A percentile compares a stretch with the other conserved stretches of the same genome.
Conservation (phyloP, 2,797 vertebrate species). For the Thalassophryne amazonica region DNA sequence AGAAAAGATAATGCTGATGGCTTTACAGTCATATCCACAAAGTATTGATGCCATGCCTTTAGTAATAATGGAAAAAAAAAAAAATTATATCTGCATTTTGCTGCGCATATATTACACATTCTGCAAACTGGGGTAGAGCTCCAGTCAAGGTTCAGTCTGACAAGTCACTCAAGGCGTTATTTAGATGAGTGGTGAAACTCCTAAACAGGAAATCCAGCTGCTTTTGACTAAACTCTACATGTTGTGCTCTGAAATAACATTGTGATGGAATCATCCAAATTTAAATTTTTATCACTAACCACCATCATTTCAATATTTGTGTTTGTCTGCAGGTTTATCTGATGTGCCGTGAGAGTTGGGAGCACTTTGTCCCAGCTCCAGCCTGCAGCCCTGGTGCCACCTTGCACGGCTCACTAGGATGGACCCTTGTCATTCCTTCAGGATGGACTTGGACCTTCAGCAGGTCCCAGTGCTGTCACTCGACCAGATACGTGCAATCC, state of each 20-base stretch:
- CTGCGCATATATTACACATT: too few species aligned
- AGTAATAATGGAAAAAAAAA: too few species aligned
- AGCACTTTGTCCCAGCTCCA: constrained; percentile 35
- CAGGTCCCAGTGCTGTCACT: constrained; percentile 90
- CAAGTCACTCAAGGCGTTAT: too few species aligned
- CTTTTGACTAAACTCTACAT: too few species aligned
- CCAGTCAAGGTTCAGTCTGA: too few species aligned
- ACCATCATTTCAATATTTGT: background rate
- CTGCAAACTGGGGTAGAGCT: too few species aligned
- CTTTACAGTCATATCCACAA: too few species aligned
- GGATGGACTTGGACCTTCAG: constrained; percentile 87
- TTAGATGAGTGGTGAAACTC: too few species aligned
- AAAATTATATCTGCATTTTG: too few species aligned
- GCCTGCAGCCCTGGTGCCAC: constrained; percentile 38
- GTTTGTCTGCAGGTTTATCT: constrained; percentile 56
- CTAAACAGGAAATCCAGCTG: too few species aligned
- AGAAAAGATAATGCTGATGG: too few species aligned
- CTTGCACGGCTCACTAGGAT: constrained; percentile 68
- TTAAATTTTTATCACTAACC: background rate
- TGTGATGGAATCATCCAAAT: background rate
- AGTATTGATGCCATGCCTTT: too few species aligned
- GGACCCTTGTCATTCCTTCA: constrained; percentile 79
- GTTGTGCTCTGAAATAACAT: background rate
- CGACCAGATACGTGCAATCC: constrained; percentile 91
- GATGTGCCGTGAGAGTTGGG: constrained; percentile 86